phyloP scores from a whole-genome alignment of 1,140 invertebrate species.

The Ctenoplectra terminalis region DNA sequence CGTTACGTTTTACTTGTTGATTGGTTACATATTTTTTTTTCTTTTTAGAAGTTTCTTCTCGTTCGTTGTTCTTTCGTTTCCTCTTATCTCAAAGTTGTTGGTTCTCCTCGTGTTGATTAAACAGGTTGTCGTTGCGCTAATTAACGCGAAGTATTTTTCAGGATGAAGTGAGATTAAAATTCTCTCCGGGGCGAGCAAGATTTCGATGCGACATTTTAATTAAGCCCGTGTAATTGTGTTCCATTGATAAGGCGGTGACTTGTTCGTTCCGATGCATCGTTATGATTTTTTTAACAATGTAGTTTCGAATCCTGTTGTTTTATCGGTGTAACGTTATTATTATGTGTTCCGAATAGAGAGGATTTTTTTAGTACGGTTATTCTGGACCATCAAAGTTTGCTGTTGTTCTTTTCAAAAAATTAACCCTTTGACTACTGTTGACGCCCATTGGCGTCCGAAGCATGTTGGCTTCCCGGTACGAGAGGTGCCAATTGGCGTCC shows the following conservation, averaged over 20 bases:
- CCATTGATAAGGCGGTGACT: not conserved
- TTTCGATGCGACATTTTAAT: constrained; percentile 16
- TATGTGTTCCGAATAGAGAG: no score
- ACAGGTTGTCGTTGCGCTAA: constrained; percentile 3
- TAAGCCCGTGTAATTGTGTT: not conserved
- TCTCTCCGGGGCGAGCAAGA: not conserved
- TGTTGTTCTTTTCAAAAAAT: no score
- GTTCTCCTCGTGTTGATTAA: not conserved
- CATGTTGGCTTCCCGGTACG: no score
- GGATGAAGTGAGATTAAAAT: not conserved
- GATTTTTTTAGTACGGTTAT: no score
- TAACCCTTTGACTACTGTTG: no score
- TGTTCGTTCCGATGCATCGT: not conserved
- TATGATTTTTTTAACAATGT: not conserved
- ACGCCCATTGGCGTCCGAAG: no score
- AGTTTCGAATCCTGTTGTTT: no score
- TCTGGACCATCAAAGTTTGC: no score
- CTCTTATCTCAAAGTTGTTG: not conserved
- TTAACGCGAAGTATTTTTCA: constrained; percentile 36
- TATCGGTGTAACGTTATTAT: no score
- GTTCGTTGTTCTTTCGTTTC: not conserved
- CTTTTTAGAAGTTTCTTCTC: not conserved
- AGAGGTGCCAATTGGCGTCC: no score
- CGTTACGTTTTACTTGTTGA: not conserved
- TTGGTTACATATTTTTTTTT: no score